These are phyloP conservation scores for Andrena fulva DNA, from an alignment of 2,888 invertebrate genomes.

Conservation along the genomic window DNA sequence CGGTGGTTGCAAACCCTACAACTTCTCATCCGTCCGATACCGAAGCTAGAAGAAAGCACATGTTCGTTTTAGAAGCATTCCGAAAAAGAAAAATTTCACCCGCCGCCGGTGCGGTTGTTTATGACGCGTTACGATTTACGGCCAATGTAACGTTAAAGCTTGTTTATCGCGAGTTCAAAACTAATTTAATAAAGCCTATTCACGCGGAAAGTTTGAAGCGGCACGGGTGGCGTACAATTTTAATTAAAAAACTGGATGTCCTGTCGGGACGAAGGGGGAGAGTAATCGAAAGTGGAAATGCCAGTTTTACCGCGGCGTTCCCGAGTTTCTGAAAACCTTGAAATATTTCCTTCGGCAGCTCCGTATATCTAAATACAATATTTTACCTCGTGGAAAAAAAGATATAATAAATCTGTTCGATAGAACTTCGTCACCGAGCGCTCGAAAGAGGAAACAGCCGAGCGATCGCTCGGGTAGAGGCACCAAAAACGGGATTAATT, in stretches of 20 bases:
- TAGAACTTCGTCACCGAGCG: conserved; percentile 4
- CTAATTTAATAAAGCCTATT: conserved; percentile 65
- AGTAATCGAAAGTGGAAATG: conserved; percentile 6
- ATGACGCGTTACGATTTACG: conserved; percentile 32
- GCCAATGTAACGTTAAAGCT: conserved; percentile 33
- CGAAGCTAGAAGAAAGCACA: neutral
- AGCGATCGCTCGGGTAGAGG: neutral
- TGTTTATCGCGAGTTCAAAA: conserved; percentile 51
- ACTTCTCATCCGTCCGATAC: neutral
- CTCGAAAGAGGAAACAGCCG: neutral
- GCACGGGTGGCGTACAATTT: conserved; percentile 62
- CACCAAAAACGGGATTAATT: conserved; percentile 13
- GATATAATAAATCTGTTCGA: neutral
- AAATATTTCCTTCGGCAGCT: neutral
- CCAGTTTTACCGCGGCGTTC: conserved; percentile 17
- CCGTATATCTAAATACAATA: neutral
- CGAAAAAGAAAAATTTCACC: neutral
- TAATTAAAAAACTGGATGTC: conserved; percentile 75
- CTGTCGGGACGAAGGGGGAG: conserved; percentile 24
- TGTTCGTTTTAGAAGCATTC: no score
- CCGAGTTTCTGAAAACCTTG: neutral
- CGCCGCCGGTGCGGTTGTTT: neutral
- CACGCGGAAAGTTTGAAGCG: conserved; percentile 45
- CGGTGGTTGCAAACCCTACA: neutral
- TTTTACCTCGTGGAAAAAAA: neutral